These are phyloP conservation scores for Cerceris rybyensis DNA, from an alignment of 2,888 invertebrate genomes.

Conservation along the genomic window DNA sequence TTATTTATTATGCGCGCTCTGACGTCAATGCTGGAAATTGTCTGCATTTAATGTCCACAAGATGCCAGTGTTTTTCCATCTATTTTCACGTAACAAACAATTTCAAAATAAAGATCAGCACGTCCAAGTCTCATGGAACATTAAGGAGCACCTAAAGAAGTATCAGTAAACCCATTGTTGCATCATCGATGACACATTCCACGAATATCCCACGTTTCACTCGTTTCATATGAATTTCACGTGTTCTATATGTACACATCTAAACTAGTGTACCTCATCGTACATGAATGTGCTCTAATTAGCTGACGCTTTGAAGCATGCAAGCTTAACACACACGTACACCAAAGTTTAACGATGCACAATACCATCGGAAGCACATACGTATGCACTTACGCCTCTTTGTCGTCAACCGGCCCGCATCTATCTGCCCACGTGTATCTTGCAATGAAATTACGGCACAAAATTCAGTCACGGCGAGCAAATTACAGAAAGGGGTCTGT, in stretches of 20 bases:
- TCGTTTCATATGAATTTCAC: not conserved
- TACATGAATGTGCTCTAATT: conserved; percentile 26
- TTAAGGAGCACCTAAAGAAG: too few species aligned
- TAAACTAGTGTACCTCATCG: not conserved
- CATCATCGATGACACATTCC: not conserved
- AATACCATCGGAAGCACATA: not conserved
- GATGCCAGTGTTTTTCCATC: too few species aligned
- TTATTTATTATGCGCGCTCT: too few species aligned
- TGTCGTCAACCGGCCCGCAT: not conserved
- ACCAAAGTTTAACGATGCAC: not conserved
- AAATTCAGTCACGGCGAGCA: not conserved
- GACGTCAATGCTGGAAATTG: too few species aligned
- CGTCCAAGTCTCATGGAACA: too few species aligned
- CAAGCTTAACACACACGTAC: not conserved
- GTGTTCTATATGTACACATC: not conserved
- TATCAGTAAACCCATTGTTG: too few species aligned
- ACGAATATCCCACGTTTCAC: conserved; percentile 7
- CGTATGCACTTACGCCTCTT: not conserved
- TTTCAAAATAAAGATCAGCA: too few species aligned
- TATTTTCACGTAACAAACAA: too few species aligned
- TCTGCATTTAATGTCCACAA: too few species aligned
- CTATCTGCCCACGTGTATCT: conserved; percentile 1
- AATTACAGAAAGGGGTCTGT: not conserved
- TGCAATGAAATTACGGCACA: too few species aligned
- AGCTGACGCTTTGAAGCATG: not conserved